Evolutionary conservation across 1,140 invertebrate species (phyloP), one percentile per base, ranked within the genome.

Genomic region (Neocloeon triangulifer): DNA sequence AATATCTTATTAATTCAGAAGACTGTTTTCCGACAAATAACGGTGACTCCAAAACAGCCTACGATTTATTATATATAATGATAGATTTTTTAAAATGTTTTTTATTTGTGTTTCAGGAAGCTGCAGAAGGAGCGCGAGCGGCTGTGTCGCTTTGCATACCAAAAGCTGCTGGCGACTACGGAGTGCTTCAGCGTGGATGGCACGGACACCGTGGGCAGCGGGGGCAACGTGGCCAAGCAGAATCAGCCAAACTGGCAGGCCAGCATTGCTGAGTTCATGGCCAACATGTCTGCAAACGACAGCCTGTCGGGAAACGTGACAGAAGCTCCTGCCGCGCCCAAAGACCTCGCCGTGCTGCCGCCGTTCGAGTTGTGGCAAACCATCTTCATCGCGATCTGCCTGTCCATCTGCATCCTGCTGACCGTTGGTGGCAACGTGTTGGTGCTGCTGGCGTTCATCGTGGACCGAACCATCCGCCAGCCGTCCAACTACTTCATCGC

Each of bases 401-500:
- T 95, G 27, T 73, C 73, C 2, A 53, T 88, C 27, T 86, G 86
- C 44, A 92, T 91, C 39, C 64, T 94, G 13, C 58, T 95, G 23
- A 96, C 91, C 1, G 73, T 95, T 10, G 73, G 76, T 36, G 95
- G 95, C 21, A 99, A 99, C 51, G 79, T 97, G 27, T 66, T 98
- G 10, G 95, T 99, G 19, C 64, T 99, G 15, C 52, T 96, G 20
- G 85, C 91, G 15, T 99, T 98, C 56, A 78, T 94, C 33, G 78
- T 98, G 16, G 95, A 99, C 52, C 65, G 92, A 34, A 80, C 80
- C 33, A 98, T 99, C 45, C 69, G 95, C 26, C 92, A 98, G 47
- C 94, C 95, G 2, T 94, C 86, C 48, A 99, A 99, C 58, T 99
- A 97, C 59, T 98, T 98, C 58, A 96, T 99, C 32, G 92, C 89